These are phyloP conservation scores for Myotis vivesi DNA, from an alignment of 2,797 vertebrate genomes.

Conservation along the genomic window DNA sequence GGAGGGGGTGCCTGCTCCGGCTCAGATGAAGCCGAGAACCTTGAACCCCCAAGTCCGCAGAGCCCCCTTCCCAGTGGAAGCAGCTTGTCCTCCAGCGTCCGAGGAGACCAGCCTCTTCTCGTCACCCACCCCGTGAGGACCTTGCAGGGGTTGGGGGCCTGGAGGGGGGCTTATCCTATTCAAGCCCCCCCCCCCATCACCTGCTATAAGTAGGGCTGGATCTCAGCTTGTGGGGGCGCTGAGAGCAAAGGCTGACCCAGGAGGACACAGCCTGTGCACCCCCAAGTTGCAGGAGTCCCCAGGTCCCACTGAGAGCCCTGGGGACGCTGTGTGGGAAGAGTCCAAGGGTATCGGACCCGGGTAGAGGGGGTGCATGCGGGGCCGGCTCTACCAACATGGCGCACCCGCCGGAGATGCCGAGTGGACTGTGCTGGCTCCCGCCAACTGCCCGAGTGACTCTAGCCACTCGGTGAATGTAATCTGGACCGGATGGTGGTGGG, in stretches of 20 bases:
- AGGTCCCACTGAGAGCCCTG: fast-evolving
- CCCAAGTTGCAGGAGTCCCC: fast-evolving
- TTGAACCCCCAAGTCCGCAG: no score
- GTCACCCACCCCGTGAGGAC: no score
- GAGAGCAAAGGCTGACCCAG: background rate
- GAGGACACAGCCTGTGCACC: background rate
- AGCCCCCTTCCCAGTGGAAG: background rate
- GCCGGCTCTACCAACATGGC: no score
- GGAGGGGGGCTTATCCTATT: no score
- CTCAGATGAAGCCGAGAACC: background rate
- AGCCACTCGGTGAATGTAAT: background rate
- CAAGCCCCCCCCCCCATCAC: fast-evolving
- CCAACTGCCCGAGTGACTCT: fast-evolving
- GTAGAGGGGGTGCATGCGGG: background rate
- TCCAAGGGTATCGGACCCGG: background rate
- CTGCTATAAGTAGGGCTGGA: fast-evolving
- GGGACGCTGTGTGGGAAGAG: background rate
- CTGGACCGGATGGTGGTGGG: fast-evolving
- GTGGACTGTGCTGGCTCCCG: fast-evolving
- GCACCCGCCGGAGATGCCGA: no score
- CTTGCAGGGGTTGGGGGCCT: background rate
- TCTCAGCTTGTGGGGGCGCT: background rate
- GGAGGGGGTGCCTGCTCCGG: background rate
- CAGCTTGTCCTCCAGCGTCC: background rate
- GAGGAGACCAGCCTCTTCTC: background rate